These are phyloP conservation scores for Tychaedon coryphoeus DNA, from an alignment of 2,113 vertebrate species.

Conservation along the genomic window DNA sequence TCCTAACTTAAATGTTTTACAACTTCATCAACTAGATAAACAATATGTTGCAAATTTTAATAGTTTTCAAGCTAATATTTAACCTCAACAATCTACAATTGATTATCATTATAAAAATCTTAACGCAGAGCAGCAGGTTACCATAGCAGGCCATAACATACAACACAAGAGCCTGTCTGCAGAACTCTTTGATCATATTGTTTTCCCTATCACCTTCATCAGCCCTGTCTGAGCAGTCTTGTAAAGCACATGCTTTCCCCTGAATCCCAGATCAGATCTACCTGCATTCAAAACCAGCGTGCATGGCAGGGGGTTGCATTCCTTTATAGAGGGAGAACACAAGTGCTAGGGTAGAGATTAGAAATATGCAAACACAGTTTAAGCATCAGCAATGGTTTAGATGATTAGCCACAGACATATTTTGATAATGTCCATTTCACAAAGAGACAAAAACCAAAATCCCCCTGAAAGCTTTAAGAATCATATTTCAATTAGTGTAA, in stretches of 20 bases:
- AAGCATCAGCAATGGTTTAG: neutral
- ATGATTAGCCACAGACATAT: neutral
- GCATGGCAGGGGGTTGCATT: neutral
- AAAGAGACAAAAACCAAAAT: neutral
- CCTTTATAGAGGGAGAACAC: neutral
- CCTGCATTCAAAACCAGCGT: neutral
- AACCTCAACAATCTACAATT: neutral
- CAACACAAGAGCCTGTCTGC: neutral
- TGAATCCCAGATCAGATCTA: neutral
- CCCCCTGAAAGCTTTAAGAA: neutral
- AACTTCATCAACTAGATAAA: neutral
- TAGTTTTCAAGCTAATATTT: neutral
- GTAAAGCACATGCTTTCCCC: neutral
- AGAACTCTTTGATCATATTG: neutral
- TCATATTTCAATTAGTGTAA: neutral
- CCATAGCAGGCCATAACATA: neutral
- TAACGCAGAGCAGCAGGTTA: neutral
- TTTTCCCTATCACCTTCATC: neutral
- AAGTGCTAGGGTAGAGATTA: neutral
- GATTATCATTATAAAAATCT: neutral
- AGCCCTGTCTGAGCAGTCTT: neutral
- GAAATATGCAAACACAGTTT: neutral
- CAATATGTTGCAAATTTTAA: neutral
- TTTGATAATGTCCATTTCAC: neutral
- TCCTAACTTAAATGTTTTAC: neutral